Conservation (phyloP, 2,113 vertebrate genomes). For the Menura novaehollandiae region DNA sequence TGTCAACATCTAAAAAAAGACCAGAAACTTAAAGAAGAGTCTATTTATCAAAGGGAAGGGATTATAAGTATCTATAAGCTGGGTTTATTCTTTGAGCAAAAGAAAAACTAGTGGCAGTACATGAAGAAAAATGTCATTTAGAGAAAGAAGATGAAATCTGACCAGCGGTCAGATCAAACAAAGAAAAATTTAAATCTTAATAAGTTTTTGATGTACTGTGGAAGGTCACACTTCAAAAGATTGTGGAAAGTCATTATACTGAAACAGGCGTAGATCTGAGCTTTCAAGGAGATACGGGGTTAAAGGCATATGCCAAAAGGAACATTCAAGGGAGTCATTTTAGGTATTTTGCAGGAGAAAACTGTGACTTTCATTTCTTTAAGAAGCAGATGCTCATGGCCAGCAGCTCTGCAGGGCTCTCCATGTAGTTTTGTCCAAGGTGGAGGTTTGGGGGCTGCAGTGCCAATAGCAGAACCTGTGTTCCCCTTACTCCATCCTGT, state of each 20-base stretch:
- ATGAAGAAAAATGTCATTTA: not conserved
- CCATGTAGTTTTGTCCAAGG: not conserved
- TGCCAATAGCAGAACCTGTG: fast-evolving
- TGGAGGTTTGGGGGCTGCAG: not conserved
- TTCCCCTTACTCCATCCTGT: not conserved
- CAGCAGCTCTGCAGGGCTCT: not conserved
- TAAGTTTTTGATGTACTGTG: not conserved
- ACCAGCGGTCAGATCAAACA: not conserved
- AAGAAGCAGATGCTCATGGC: not conserved
- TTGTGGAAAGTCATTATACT: not conserved
- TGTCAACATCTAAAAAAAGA: not conserved
- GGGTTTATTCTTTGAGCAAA: not conserved
- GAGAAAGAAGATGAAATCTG: not conserved
- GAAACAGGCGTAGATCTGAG: not conserved
- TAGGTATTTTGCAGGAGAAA: not conserved
- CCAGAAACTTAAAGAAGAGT: not conserved
- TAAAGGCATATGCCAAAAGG: not conserved
- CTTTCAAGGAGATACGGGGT: not conserved
- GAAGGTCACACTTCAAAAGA: not conserved
- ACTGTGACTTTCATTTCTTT: not conserved
- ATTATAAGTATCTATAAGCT: not conserved
- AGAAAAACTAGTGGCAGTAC: not conserved
- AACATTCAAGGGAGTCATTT: not conserved
- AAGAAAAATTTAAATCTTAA: not conserved
- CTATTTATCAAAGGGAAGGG: not conserved